These are phyloP conservation scores for Axis porcinus DNA, from an alignment of 2,113 vertebrate species.

Conservation along the genomic window DNA sequence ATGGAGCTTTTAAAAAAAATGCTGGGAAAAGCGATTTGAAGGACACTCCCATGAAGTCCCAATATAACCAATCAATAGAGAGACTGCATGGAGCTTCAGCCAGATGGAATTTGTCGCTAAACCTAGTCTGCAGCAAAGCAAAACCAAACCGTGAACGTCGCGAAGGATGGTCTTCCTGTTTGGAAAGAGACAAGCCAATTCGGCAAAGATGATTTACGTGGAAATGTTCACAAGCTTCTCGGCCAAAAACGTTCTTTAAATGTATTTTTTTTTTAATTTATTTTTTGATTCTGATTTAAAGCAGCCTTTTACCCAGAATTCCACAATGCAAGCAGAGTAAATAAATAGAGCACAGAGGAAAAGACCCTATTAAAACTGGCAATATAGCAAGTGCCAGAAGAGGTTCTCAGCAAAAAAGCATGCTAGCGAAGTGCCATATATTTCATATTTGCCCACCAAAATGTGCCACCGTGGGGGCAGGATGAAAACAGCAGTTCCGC, in stretches of 20 bases:
- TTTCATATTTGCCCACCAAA: not conserved
- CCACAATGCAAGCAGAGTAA: conserved; percentile 51
- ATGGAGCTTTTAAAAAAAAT: conserved; percentile 67
- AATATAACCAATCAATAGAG: conserved; percentile 74
- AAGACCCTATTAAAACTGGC: not conserved
- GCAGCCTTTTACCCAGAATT: conserved; percentile 63
- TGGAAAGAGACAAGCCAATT: conserved; percentile 46
- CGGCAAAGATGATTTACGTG: conserved; percentile 20
- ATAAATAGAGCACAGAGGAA: conserved; percentile 35
- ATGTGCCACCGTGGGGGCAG: not conserved
- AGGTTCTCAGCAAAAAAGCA: not conserved
- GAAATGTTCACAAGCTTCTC: not conserved
- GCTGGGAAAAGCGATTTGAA: conserved; percentile 67
- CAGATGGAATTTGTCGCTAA: conserved; percentile 76
- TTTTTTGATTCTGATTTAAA: conserved; percentile 31
- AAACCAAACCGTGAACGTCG: conserved; percentile 57
- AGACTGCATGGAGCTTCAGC: conserved; percentile 70
- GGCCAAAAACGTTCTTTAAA: not conserved
- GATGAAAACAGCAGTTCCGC: not conserved
- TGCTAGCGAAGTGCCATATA: not conserved
- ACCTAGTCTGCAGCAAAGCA: conserved; percentile 70
- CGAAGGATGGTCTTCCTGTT: conserved; percentile 45
- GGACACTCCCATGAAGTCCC: conserved; percentile 71
- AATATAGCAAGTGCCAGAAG: not conserved
- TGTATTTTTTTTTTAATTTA: not conserved